Evolutionary conservation across 2,113 vertebrate species (phyloP).

Genomic region (Cyphomyrus discorhynchus): DNA sequence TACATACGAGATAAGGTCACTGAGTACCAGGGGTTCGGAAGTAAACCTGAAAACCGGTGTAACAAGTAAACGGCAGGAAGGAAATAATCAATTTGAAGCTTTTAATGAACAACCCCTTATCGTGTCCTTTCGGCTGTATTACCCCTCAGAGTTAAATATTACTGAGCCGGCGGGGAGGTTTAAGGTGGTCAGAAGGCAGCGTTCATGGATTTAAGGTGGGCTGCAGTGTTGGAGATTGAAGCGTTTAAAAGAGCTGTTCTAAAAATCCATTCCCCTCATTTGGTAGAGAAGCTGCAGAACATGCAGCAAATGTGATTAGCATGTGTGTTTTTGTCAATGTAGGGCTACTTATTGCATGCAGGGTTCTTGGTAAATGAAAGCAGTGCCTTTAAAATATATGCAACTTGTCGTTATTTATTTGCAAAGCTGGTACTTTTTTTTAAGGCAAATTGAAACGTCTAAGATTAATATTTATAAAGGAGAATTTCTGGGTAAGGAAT

Average conservation of each 20-base stretch:
- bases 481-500: not conserved
- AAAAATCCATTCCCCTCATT: not conserved
- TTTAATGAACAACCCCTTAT: conserved; percentile 80
- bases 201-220: conserved; percentile 17
- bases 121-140: conserved; percentile 68
- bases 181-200: conserved; percentile 39
- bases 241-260: not conserved
- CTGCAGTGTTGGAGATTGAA: not conserved
- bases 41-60: conserved; percentile 69
- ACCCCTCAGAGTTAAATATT: conserved; percentile 78
- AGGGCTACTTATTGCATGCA: not conserved
- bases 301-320: not conserved
- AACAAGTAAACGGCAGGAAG: conserved; percentile 84
- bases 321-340: not conserved
- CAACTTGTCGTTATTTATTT: not conserved
- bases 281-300: not conserved
- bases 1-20: conserved; percentile 70
- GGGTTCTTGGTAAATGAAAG: not conserved
- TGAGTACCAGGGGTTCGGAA: conserved; percentile 69
- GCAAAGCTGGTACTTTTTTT: not conserved
- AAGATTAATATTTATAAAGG: not conserved
- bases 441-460: not conserved
- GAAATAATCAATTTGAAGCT: conserved; percentile 88
- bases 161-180: conserved; percentile 38
- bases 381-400: not conserved